These are phyloP conservation scores for Microctonus aethiopoides DNA, from an alignment of 2,888 invertebrate genomes.

Conservation along the genomic window DNA sequence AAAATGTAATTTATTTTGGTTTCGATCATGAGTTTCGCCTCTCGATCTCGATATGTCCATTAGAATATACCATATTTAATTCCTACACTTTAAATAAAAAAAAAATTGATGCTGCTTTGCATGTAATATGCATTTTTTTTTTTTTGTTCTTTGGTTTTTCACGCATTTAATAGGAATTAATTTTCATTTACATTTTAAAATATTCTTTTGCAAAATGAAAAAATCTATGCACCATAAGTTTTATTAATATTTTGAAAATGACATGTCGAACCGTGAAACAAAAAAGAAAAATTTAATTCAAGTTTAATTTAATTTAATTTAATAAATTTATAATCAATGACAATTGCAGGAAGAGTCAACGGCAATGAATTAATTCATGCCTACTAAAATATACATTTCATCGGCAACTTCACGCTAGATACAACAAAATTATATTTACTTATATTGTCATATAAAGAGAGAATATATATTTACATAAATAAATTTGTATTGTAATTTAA, in stretches of 20 bases:
- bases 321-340: constrained; percentile 25
- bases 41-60: constrained; percentile 9
- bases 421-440: constrained; percentile 20
- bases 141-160: constrained; percentile 8
- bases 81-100: constrained; percentile 1
- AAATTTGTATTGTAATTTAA: constrained; percentile 4
- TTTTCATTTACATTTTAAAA: not conserved
- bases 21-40: not conserved
- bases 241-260: not conserved
- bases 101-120: not conserved
- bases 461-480: not conserved
- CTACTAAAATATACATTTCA: constrained; percentile 33
- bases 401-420: constrained; percentile 20
- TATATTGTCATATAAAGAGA: not conserved
- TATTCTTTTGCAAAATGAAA: not conserved
- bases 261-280: not conserved
- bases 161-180: not conserved
- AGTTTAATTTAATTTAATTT: not conserved
- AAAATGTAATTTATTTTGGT: not conserved
- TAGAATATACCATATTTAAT: constrained; percentile 8
- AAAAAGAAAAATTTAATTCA: not conserved
- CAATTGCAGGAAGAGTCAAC: constrained; percentile 28
- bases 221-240: not conserved
- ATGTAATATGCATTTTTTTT: not conserved
- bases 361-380: constrained; percentile 15